Evolutionary conservation across 2,797 vertebrate species (phyloP).

Genomic region (Hippocampus kuda): DNA sequence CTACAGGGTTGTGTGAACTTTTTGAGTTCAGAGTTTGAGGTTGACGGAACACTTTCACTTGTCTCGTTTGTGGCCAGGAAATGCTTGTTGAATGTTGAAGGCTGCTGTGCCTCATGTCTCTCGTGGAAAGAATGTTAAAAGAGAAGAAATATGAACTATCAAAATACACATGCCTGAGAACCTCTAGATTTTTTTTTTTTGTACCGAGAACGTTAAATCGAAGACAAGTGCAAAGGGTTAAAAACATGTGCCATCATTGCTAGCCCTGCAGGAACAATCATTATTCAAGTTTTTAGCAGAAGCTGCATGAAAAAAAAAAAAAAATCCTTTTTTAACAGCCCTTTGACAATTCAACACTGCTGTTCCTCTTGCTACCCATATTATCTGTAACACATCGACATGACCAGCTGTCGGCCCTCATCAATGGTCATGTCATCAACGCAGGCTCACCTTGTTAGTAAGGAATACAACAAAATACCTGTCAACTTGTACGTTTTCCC

Average conservation of each 20-base stretch:
- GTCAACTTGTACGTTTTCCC: no score
- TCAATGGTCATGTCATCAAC: conserved; percentile 12
- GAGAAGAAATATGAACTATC: not conserved
- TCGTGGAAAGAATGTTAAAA: not conserved
- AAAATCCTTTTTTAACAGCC: conserved; percentile 52
- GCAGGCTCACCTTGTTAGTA: conserved; percentile 36
- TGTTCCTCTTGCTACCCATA: conserved; percentile 8
- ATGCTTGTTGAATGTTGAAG: conserved; percentile 4
- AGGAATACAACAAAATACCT: not conserved
- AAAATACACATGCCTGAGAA: not conserved
- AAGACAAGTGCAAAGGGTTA: conserved; percentile 32
- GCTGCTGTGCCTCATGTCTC: not conserved
- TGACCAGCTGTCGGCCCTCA: conserved; percentile 38
- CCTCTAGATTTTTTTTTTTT: not conserved
- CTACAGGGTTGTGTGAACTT: not conserved
- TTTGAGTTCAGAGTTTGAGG: not conserved
- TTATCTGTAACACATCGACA: conserved; percentile 19
- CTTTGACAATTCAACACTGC: conserved; percentile 36
- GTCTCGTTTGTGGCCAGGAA: conserved; percentile 1
- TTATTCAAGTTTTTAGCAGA: conserved; percentile 63
- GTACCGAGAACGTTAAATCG: not conserved
- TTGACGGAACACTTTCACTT: conserved; percentile 1
- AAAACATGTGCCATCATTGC: conserved; percentile 47
- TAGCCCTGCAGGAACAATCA: conserved; percentile 32
- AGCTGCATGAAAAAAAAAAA: conserved; percentile 21